Base-by-base conservation (phyloP, 92 coral and sea anemone genomes). In the Actinostola sp. region DNA sequence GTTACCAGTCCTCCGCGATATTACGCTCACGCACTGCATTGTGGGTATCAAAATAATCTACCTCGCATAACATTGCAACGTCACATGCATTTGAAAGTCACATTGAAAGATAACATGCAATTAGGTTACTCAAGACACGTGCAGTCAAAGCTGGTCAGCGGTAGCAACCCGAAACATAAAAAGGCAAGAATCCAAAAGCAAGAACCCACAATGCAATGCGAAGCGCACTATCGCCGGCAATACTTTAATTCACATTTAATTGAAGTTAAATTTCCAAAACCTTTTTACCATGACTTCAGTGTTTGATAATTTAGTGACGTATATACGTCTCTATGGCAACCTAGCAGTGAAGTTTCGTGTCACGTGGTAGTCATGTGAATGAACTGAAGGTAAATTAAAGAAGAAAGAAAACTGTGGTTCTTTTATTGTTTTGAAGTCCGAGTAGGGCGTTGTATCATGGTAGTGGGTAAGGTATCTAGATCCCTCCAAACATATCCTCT, bases 191-290 rank as follows among this genome's bases (percentile, higher is more conserved):
- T 11, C 63, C 63, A 35, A 57, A 27, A 26, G 63, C 36, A 27
- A 57, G 28, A 2, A 27, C 74, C 74, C 74, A 68, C 74, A 68
- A 68, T 68, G 61, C 74, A 68, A 21, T 68, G 74, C 74, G 50
- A 34, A 34, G 41, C 23, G 63, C 74, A 68, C 34, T 10, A 68
- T 51, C 74, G 9, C 74, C 49, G 42, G 28, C 46, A n/a, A n/a
- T 5, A 35, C 19, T 61, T 17, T 36, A 36, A 36, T 14, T 14
- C 7, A 2, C n/a, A 48, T 32, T 59, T 16, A n/a, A 5, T 28
- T n/a, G 31, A 20, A 20, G 32, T 17, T 42, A 16, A 44, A 11
- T 48, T 28, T 35, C 48, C 50, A 68, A 33, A 14, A 30, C 38
- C 27, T 9, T 13, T 50, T 50, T 51, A 68, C 31, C 34, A 33